Base-by-base conservation (phyloP, 2,888 invertebrate species). In the Synergus gifuensis region DNA sequence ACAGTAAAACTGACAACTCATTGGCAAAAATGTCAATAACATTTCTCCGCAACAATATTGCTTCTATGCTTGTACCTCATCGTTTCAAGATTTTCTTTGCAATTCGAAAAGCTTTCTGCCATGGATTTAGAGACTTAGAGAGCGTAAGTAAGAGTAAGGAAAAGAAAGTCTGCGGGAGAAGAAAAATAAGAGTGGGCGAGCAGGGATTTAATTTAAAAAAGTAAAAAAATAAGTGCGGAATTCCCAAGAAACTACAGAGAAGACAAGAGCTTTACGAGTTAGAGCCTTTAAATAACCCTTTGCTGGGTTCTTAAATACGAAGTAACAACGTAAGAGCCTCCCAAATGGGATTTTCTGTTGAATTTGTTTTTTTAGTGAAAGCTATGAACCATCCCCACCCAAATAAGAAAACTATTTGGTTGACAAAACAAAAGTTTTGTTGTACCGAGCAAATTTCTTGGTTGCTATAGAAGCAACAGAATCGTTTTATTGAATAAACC, bases 121-220 rank as follows among this genome's bases (percentile, higher is more conserved):
- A 44, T 44, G 11, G 11, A 44, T 42, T 44, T 42, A 44, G 44
- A 44, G 44, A 44, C 2, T 9, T 2, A 44, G 44, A 9, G 44
- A 44, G 7, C 11, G 9, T 44, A 11, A 44, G 11, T 8, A 67
- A 77, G 14, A 49, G 42, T 54, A 46, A 36, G 9, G 11, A 44
- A 44, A 44, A 8, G 44, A 9, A 44, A 44, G 12, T 44, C 44
- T 44, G 11, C 0, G 12, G 2, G 11, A 78, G 66, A 42, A 44
- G 9, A 9, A 11, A 44, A 11, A 42, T 44, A 44, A 9, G 44
- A 44, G 44, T 44, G n/a, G 28, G 46, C 66, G 78, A 79, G 78
- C 81, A 62, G 77, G 82, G 82, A 85, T 85, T 85, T 85, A 84
- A 85, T 85, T 84, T 83, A 82, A 84, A 82, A 82, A 81, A 82